These are phyloP conservation scores for Agrenia bidenticulata DNA, from an alignment of 2,888 invertebrate species.

Conservation along the genomic window DNA sequence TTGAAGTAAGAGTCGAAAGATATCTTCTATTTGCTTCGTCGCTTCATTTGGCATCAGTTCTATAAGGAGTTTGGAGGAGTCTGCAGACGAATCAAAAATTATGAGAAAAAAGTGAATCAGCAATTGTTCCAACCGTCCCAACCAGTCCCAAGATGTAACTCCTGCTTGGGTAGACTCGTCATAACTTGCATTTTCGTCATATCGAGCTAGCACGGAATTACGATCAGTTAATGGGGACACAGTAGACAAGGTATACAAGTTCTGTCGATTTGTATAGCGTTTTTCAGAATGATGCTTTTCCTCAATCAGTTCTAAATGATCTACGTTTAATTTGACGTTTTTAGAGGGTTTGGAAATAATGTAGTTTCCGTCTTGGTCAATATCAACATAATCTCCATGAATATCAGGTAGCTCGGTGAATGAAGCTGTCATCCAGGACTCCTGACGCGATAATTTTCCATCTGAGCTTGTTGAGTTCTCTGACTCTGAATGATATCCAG, in stretches of 20 bases:
- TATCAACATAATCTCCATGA: neutral
- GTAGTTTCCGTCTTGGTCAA: neutral
- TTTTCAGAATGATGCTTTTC: too few species aligned
- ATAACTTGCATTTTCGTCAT: slow-evolving; percentile 1
- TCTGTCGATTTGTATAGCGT: too few species aligned
- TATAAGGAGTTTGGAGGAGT: slow-evolving; percentile 21
- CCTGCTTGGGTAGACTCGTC: slow-evolving; percentile 30
- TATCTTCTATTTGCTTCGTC: slow-evolving; percentile 24
- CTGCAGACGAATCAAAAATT: slow-evolving; percentile 27
- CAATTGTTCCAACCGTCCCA: slow-evolving; percentile 27
- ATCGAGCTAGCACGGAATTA: slow-evolving; percentile 22
- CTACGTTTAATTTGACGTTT: too few species aligned
- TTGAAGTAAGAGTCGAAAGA: slow-evolving; percentile 29
- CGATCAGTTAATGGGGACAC: too few species aligned
- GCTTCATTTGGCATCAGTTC: slow-evolving; percentile 37
- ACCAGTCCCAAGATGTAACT: slow-evolving; percentile 29
- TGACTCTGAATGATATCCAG: too few species aligned
- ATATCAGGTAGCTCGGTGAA: slow-evolving; percentile 26
- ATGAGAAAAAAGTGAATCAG: slow-evolving; percentile 33
- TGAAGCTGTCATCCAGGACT: slow-evolving; percentile 26
- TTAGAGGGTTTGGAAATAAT: neutral
- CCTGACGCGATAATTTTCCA: neutral
- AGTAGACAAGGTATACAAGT: too few species aligned
- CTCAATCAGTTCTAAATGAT: too few species aligned
- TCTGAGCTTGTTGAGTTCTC: neutral